These are phyloP conservation scores for Eira barbara DNA, from an alignment of 2,113 vertebrate genomes.

Conservation along the genomic window DNA sequence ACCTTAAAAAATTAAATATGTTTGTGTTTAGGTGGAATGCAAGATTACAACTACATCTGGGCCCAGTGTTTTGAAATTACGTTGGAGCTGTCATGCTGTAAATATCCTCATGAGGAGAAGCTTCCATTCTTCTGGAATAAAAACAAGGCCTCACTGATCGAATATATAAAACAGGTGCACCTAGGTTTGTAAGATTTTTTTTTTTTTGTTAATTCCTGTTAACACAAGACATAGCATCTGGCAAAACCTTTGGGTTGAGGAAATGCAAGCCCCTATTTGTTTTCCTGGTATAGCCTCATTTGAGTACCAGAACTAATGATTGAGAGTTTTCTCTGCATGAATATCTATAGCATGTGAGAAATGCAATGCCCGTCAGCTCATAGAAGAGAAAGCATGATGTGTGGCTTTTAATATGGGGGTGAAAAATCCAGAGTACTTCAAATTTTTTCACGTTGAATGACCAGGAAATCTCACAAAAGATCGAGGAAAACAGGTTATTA, in stretches of 20 bases:
- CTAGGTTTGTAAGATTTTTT: constrained; percentile 85
- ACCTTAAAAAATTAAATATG: constrained; percentile 12
- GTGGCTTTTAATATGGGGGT: background rate
- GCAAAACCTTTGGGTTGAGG: background rate
- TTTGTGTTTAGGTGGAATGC: constrained; percentile 93
- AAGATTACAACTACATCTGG: constrained; percentile 98
- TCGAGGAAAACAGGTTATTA: background rate
- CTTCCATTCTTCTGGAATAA: constrained; percentile 89
- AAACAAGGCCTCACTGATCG: constrained; percentile 89
- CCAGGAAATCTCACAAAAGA: background rate
- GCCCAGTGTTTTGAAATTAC: constrained; percentile 96
- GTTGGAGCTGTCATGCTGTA: constrained; percentile 95
- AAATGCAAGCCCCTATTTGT: background rate
- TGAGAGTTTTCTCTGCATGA: background rate
- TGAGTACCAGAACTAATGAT: background rate
- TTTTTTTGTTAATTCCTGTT: background rate
- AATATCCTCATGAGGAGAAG: constrained; percentile 87
- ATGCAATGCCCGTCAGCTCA: rapidly evolving
- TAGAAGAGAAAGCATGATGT: background rate
- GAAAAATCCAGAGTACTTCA: background rate
- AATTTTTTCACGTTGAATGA: background rate
- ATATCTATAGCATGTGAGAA: background rate
- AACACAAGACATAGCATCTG: background rate
- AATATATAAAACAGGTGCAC: constrained; percentile 94
- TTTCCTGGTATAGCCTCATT: background rate